phyloP scores from a whole-genome alignment of 2,888 invertebrate genomes.

The Eurytoma californica region DNA sequence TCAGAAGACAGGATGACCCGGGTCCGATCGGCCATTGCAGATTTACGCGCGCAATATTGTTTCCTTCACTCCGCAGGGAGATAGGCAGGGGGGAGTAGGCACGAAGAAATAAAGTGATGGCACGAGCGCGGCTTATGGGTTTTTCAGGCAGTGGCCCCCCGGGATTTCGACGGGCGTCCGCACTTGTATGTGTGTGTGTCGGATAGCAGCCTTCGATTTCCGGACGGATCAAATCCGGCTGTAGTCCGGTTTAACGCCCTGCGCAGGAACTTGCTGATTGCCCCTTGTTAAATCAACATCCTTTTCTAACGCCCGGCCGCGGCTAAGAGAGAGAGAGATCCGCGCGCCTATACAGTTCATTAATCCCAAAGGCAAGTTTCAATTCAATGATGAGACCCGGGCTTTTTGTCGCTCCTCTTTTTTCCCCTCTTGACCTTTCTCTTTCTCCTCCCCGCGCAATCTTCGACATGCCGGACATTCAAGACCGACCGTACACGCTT shows the following conservation, averaged over 20 bases:
- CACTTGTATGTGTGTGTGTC: not conserved
- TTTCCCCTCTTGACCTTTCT: not conserved
- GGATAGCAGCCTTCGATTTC: conserved; percentile 43
- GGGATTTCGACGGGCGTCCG: conserved; percentile 39
- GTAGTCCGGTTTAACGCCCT: not conserved
- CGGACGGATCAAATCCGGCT: conserved; percentile 24
- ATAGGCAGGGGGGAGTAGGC: not conserved
- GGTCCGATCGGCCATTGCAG: conserved; percentile 44
- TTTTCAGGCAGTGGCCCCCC: conserved; percentile 34
- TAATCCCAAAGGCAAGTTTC: conserved; percentile 37
- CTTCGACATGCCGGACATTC: not conserved
- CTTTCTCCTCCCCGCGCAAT: not conserved
- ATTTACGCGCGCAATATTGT: conserved; percentile 54
- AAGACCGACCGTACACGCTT: not conserved
- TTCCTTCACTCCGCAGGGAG: conserved; percentile 19
- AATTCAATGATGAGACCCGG: conserved; percentile 35
- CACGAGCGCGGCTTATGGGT: conserved; percentile 34
- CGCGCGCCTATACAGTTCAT: conserved; percentile 22
- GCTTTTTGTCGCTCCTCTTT: conserved; percentile 12
- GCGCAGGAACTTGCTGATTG: conserved; percentile 38
- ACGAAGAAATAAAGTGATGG: not conserved
- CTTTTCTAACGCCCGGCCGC: conserved; percentile 35
- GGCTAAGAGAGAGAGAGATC: too few relatives aligned
- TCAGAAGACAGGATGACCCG: conserved; percentile 37
- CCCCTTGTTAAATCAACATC: conserved; percentile 48